Percentiles rank a stretch among this genome's conserved stretches.
Conservation (phyloP, 1,140 invertebrate genomes). For the Babylonia areolata region DNA sequence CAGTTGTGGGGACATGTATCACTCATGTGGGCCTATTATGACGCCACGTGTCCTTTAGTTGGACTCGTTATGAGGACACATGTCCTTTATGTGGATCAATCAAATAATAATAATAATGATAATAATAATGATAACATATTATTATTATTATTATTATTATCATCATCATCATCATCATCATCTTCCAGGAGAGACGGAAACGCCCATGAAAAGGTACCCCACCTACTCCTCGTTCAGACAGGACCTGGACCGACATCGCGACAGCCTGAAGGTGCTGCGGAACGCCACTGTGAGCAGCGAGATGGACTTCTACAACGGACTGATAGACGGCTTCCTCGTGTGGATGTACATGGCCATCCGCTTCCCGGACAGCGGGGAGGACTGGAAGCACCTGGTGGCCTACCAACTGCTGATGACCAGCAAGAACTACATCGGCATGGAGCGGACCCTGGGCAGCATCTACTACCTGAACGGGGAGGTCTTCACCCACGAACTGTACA, state of each 20-base stretch:
- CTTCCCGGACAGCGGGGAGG: conserved; percentile 43
- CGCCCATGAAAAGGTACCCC: not conserved
- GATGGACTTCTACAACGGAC: conserved; percentile 50
- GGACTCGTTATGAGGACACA: too few species aligned
- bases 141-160: too few species aligned
- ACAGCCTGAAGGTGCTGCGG: conserved; percentile 35
- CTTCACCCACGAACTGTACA: conserved; percentile 34
- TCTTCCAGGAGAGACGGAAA: conserved; percentile 17
- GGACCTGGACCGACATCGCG: conserved; percentile 34
- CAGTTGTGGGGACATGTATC: too few species aligned
- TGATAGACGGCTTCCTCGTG: conserved; percentile 43
- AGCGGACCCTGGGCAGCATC: conserved; percentile 52
- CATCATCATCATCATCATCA: too few species aligned
- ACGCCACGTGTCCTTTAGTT: too few species aligned
- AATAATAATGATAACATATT: too few species aligned
- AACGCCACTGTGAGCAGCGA: conserved; percentile 39
- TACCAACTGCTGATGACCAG: conserved; percentile 54
- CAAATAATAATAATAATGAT: too few species aligned
- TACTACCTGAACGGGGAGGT: conserved; percentile 49
- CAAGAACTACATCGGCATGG: conserved; percentile 57
- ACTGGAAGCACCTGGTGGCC: conserved; percentile 55
- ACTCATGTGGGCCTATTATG: too few species aligned
- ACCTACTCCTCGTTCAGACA: conserved; percentile 23
- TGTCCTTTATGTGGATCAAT: too few species aligned
- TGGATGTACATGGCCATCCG: conserved; percentile 51